Conservation (phyloP, 1,140 invertebrate genomes). For the Drosophila kanapiae region DNA sequence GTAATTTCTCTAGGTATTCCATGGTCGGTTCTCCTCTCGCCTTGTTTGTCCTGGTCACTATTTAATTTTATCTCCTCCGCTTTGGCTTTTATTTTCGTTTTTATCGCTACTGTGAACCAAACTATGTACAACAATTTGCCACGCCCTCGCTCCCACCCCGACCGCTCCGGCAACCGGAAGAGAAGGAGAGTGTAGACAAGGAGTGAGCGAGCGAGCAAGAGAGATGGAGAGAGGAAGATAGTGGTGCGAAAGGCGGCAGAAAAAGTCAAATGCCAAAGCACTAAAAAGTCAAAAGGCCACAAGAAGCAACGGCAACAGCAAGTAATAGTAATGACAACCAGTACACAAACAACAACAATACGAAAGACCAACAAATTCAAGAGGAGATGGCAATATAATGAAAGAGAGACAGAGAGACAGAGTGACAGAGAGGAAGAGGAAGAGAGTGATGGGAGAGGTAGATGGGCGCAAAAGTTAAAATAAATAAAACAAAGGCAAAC, state of each 20-base stretch:
- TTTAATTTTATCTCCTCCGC: conserved; percentile 76
- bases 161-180: background rate
- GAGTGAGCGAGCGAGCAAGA: background rate
- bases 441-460: conserved; percentile 24
- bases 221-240: background rate
- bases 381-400: conserved; percentile 5
- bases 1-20: background rate
- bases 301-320: conserved; percentile 39
- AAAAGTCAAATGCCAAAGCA: conserved; percentile 73
- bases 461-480: conserved; percentile 71
- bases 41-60: conserved; percentile 62
- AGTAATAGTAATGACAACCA: conserved; percentile 71
- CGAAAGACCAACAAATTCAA: background rate
- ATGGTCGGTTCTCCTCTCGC: background rate
- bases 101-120: conserved; percentile 57
- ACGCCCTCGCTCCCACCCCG: conserved; percentile 2
- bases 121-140: conserved; percentile 72
- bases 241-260: conserved; percentile 25
- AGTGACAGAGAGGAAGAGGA: background rate
- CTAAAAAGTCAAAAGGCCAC: conserved; percentile 80
- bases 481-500: conserved; percentile 77
- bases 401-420: background rate
- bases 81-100: conserved; percentile 73
- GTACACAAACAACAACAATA: conserved; percentile 30
- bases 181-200: background rate